These are phyloP conservation scores for Scaptomyza cyrtandrae DNA, from an alignment of 2,888 invertebrate genomes.

Conservation along the genomic window DNA sequence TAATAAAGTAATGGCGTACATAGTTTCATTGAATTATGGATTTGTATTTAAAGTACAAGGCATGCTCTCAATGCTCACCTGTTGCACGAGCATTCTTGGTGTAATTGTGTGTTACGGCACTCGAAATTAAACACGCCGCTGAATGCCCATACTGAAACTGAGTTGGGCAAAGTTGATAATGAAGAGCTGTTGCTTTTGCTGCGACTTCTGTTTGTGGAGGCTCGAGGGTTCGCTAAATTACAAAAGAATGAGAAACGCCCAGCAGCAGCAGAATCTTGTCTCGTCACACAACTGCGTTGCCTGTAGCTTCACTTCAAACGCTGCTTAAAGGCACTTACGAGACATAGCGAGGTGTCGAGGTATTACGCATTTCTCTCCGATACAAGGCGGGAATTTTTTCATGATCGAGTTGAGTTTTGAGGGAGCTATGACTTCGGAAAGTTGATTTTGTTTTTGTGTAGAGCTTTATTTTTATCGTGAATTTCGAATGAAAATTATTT, in stretches of 20 bases:
- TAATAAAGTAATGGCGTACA: background rate
- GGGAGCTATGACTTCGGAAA: no score
- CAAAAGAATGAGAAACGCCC: slow-evolving; percentile 74
- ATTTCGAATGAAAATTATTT: no score
- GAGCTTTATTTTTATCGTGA: no score
- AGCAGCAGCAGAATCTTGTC: background rate
- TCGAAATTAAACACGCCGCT: slow-evolving; percentile 65
- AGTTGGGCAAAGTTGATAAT: slow-evolving; percentile 47
- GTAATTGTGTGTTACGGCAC: slow-evolving; percentile 76
- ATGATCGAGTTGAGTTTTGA: no score
- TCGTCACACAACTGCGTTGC: slow-evolving; percentile 5
- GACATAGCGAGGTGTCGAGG: slow-evolving; percentile 54
- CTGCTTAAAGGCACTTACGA: slow-evolving; percentile 21
- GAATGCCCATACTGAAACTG: background rate
- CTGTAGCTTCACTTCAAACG: background rate
- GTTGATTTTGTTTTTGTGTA: no score
- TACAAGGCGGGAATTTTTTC: background rate
- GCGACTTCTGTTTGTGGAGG: slow-evolving; percentile 14
- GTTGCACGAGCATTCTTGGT: slow-evolving; percentile 27
- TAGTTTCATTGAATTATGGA: background rate
- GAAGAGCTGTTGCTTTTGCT: slow-evolving; percentile 36
- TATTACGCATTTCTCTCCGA: slow-evolving; percentile 7
- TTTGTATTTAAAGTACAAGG: background rate
- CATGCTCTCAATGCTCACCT: slow-evolving; percentile 4
- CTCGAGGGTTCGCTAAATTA: slow-evolving; percentile 63